Evolutionary conservation across 2,113 vertebrate genomes (phyloP).

Genomic region (Lycocorax pyrrhopterus): DNA sequence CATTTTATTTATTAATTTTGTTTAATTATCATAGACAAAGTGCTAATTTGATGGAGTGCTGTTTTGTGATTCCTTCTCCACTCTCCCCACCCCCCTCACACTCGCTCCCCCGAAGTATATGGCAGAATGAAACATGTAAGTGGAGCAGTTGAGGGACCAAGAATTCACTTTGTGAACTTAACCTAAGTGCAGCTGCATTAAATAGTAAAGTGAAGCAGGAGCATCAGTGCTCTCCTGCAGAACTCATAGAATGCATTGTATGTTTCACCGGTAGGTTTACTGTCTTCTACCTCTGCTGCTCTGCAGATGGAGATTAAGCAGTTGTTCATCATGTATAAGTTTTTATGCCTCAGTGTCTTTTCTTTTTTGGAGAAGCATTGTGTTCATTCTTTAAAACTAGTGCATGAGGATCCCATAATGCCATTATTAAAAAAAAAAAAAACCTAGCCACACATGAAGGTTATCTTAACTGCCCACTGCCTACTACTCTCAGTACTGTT

Average conservation of each 20-base stretch:
- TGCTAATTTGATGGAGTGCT: background rate
- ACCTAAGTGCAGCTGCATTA: background rate
- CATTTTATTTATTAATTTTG: background rate
- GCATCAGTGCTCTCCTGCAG: background rate
- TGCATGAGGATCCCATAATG: background rate
- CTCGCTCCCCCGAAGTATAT: rapidly evolving
- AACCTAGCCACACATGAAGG: background rate
- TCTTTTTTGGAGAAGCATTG: background rate
- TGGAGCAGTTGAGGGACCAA: background rate
- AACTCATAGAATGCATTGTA: background rate
- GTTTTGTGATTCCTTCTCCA: background rate
- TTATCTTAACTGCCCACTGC: background rate
- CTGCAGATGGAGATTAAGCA: background rate
- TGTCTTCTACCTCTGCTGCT: background rate
- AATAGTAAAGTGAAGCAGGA: background rate
- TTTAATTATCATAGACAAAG: background rate
- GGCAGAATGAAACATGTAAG: background rate
- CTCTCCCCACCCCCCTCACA: background rate
- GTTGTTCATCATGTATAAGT: background rate
- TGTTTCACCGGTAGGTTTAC: background rate
- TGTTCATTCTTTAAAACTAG: background rate
- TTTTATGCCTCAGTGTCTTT: background rate
- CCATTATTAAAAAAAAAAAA: background rate
- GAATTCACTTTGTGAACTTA: background rate
- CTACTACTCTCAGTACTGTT: background rate